These are phyloP conservation scores for Agelastica alni DNA, from an alignment of 2,888 invertebrate genomes.

Conservation along the genomic window DNA sequence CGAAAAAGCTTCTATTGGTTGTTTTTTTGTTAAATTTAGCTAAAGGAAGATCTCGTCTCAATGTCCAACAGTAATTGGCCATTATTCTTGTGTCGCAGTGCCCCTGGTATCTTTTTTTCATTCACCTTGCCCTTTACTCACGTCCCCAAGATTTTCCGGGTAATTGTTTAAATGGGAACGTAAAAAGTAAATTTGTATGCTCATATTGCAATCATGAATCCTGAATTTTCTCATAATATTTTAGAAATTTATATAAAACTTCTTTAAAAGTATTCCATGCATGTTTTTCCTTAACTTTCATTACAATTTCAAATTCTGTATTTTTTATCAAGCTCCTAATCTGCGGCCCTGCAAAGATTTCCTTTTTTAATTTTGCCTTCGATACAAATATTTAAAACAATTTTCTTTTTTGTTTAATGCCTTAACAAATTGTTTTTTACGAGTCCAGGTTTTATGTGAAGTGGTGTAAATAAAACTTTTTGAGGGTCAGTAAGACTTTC, in stretches of 20 bases:
- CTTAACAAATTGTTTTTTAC: not conserved
- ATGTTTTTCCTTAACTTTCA: no score
- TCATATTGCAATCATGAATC: not conserved
- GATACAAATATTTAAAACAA: not conserved
- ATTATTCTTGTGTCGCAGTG: not conserved
- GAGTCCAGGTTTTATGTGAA: not conserved
- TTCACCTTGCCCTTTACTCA: not conserved
- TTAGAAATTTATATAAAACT: no score
- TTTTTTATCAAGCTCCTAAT: not conserved
- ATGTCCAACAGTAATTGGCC: not conserved
- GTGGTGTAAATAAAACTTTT: not conserved
- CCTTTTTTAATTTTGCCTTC: not conserved
- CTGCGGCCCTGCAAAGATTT: not conserved
- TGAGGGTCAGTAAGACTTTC: not conserved
- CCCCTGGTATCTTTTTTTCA: not conserved
- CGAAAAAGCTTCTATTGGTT: not conserved
- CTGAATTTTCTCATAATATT: no score
- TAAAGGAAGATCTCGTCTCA: not conserved
- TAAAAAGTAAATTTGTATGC: not conserved
- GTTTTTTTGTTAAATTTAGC: not conserved
- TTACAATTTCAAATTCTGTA: not conserved
- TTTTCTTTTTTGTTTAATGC: not conserved
- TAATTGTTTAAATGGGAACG: not conserved
- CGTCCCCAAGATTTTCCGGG: not conserved
- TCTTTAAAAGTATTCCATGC: no score